phyloP scores from a whole-genome alignment of 2,113 vertebrate species.

The Sinocyclocheilus grahami region DNA sequence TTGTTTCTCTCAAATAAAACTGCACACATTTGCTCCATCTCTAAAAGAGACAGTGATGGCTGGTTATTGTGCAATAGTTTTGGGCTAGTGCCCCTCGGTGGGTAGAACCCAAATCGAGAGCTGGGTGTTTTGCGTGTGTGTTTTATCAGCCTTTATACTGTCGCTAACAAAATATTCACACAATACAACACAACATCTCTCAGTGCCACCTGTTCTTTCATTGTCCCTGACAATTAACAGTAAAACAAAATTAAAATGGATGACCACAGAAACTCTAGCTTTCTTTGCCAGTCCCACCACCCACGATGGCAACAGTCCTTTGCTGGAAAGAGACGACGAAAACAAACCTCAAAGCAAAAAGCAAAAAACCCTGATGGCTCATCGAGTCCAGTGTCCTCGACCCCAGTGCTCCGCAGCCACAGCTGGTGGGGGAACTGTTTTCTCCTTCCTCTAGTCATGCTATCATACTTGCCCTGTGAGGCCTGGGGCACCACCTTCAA shows the following conservation, averaged over 20 bases:
- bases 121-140: background rate
- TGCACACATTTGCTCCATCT: background rate
- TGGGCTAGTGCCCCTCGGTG: conserved; percentile 62
- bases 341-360: conserved; percentile 21
- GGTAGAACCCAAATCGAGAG: conserved; percentile 44
- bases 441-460: conserved; percentile 68
- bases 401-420: conserved; percentile 35
- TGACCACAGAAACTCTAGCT: conserved; percentile 65
- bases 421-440: conserved; percentile 58
- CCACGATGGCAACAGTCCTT: conserved; percentile 73
- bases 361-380: background rate
- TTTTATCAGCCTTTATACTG: conserved; percentile 38
- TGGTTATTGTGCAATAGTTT: conserved; percentile 58
- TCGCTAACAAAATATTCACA: conserved; percentile 20
- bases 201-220: conserved; percentile 43
- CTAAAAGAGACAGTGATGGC: conserved; percentile 66
- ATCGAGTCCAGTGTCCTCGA: conserved; percentile 26
- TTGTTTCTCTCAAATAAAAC: background rate
- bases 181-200: background rate
- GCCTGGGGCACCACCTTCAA: conserved; percentile 76
- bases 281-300: conserved; percentile 77
- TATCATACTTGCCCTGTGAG: conserved; percentile 65
- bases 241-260: conserved; percentile 63
- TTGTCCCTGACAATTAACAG: conserved; percentile 25
- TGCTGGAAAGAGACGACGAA: conserved; percentile 46